Base-by-base conservation (phyloP, 2,113 vertebrate species). In the Hydropotes inermis region DNA sequence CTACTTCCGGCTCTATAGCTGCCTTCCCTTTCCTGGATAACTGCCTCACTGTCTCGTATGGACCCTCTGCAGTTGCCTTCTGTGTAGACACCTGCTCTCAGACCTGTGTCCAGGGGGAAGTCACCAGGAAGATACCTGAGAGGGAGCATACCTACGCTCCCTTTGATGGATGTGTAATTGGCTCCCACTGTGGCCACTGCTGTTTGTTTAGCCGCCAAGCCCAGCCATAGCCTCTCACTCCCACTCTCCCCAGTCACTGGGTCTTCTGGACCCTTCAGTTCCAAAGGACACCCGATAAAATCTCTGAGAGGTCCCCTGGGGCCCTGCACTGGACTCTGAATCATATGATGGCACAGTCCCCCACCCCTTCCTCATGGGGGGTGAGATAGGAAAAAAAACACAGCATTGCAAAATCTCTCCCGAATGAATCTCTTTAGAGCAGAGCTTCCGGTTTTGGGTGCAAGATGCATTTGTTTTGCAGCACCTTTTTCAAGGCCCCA, bases 1-100 rank as follows among this genome's bases (percentile, higher is more conserved):
- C 7, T 58, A 28, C 4, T 5, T 16, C 13, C 0, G 0, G 6
- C 28, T 25, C 21, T 25, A 7, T 6, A 50, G 52, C 1, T 6
- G 17, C 13, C 78, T 43, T 85, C 25, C 83, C 83, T 28, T 57
- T 25, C 82, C n/a, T 43, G 23, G 54, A 15, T 43, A 7, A 17
- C 52, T 74, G 50, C 36, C n/a, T 83, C 58, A 19, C 19, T 45
- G 27, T 27, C 54, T 21, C 25, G 33, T 27, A 47, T 19, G 17
- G 0, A 6, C 27, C 13, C 70, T n/a, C 89, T 28, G 23, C 1
- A 27, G 17, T 36, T 1, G 0, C 33, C 14, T 47, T 30, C 58
- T 3, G 1, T 19, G 19, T 36, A 64, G 43, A 21, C 33, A 58
- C 15, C 54, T 28, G 28, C 30, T 43, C 4, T 47, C 30, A 57